A percentile compares a stretch with the other conserved stretches of the same genome.
These are phyloP conservation scores for Cerastoderma edule DNA, from an alignment of 2,888 invertebrate genomes.

Conservation along the genomic window DNA sequence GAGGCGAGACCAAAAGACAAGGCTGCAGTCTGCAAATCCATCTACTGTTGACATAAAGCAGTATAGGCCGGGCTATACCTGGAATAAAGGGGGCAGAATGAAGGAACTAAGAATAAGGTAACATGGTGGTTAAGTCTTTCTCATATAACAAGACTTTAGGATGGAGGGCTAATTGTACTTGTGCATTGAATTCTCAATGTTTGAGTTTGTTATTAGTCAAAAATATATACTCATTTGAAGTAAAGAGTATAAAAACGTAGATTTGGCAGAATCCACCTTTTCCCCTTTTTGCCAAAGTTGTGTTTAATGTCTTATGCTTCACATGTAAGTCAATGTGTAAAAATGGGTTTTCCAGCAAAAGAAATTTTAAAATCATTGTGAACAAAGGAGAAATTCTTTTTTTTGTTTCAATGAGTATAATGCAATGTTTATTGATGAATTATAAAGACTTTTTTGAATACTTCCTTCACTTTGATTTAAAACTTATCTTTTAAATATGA, in stretches of 20 bases:
- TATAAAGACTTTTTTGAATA: no score
- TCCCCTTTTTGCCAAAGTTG: neutral
- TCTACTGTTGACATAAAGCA: slow-evolving; percentile 66
- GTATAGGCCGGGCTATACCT: slow-evolving; percentile 80
- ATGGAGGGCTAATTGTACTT: neutral
- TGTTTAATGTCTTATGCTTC: no score
- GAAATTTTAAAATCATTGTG: no score
- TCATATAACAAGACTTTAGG: neutral
- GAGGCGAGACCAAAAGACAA: slow-evolving; percentile 50
- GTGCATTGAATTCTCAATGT: neutral
- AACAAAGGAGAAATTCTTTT: no score
- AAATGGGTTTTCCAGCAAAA: no score
- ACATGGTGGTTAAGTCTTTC: neutral
- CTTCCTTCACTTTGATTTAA: no score
- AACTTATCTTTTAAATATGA: no score
- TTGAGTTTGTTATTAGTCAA: neutral
- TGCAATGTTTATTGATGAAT: no score
- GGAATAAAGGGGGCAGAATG: slow-evolving; percentile 81
- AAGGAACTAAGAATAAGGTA: slow-evolving; percentile 81
- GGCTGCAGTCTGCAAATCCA: slow-evolving; percentile 17
- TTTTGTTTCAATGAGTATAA: no score
- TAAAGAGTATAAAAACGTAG: neutral
- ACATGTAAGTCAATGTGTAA: no score
- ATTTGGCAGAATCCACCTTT: neutral
- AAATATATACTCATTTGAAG: neutral